These are phyloP conservation scores for Irena cyanogastra DNA, from an alignment of 2,113 vertebrate genomes.

Conservation along the genomic window DNA sequence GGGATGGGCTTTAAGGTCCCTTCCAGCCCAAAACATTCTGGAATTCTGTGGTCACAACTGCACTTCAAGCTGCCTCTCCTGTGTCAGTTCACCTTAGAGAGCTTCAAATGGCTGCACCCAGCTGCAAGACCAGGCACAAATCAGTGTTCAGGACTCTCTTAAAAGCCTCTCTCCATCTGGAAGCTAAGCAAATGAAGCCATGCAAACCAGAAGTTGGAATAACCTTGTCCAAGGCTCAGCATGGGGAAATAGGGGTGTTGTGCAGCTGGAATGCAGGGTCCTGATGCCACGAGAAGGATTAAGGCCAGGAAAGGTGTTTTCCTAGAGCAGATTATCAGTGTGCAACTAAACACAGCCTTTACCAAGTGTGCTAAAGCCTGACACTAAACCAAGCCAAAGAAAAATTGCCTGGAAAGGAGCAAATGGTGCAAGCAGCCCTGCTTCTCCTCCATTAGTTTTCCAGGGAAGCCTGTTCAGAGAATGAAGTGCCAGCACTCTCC, in stretches of 20 bases:
- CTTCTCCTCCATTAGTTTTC: not conserved
- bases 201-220: not conserved
- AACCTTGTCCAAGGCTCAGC: not conserved
- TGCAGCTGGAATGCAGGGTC: not conserved
- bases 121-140: not conserved
- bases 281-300: fast-evolving
- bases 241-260: not conserved
- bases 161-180: not conserved
- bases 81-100: not conserved
- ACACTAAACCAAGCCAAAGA: not conserved
- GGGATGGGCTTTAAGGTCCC: not conserved
- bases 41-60: not conserved
- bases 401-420: not conserved
- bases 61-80: not conserved
- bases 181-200: not conserved
- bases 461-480: not conserved
- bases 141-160: not conserved
- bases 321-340: not conserved
- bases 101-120: not conserved
- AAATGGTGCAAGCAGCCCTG: not conserved
- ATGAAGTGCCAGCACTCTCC: not conserved
- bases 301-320: not conserved
- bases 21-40: not conserved
- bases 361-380: not conserved
- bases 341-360: not conserved